A percentile compares a stretch with the other conserved stretches of the same genome.
Conservation (phyloP, 1,140 invertebrate genomes). For the Anagrus nilaparvatae region DNA sequence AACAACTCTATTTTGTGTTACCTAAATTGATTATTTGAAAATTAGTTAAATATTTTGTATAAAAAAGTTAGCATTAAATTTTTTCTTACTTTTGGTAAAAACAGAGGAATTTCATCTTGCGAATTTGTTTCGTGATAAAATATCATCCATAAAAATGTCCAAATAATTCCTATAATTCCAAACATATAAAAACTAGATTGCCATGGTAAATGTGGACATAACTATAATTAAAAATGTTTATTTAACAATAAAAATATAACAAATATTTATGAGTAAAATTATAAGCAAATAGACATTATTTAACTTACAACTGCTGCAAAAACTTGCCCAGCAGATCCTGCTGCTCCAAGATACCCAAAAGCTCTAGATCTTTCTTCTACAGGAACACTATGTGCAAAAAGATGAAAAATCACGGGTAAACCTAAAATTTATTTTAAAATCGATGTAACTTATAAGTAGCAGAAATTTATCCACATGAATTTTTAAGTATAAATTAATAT, state of each 20-base stretch:
- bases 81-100: conserved; percentile 50
- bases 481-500: conserved; percentile 4
- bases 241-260: background rate
- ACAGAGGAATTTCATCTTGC: conserved; percentile 56
- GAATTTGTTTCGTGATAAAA: conserved; percentile 49
- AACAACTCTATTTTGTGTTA: conserved; percentile 43
- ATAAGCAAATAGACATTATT: conserved; percentile 2
- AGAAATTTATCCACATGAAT: background rate
- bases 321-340: conserved; percentile 68
- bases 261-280: background rate
- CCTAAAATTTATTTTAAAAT: conserved; percentile 39
- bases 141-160: conserved; percentile 58
- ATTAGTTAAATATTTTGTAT: background rate
- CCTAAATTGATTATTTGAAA: conserved; percentile 29
- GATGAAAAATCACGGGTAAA: conserved; percentile 69
- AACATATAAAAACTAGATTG: conserved; percentile 63
- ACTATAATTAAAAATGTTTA: conserved; percentile 24
- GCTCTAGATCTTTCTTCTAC: conserved; percentile 65
- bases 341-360: conserved; percentile 66
- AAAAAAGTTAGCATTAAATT: background rate
- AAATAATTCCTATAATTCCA: conserved; percentile 59
- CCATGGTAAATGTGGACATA: conserved; percentile 58
- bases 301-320: conserved; percentile 59
- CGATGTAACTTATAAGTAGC: background rate
- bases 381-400: conserved; percentile 66